Percentiles rank a stretch among this genome's conserved stretches.
Conservation (phyloP, 2,113 vertebrate genomes). For the Tringa solitaria region DNA sequence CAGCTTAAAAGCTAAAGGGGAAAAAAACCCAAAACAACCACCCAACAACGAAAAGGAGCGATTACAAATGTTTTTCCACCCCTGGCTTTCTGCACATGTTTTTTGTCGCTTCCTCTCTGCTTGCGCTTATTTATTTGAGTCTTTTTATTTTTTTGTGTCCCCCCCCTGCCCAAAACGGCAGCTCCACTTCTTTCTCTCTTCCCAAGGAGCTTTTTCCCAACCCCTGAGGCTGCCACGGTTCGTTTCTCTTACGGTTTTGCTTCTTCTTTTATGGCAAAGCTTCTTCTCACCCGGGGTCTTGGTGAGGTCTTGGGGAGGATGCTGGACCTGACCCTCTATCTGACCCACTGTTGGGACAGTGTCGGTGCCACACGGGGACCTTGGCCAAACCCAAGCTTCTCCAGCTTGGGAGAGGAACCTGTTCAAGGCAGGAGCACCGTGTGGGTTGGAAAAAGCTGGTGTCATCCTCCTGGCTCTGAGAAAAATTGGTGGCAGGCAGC, state of each 20-base stretch:
- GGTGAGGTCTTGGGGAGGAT: fast-evolving
- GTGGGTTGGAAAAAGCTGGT: neutral
- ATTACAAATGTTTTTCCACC: fast-evolving
- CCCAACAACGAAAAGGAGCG: neutral
- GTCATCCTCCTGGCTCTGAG: neutral
- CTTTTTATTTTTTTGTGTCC: too few relatives aligned
- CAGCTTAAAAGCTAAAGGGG: neutral
- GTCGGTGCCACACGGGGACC: fast-evolving
- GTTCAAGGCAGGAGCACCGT: neutral
- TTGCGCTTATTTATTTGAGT: neutral
- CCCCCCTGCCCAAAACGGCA: neutral
- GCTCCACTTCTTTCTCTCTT: neutral
- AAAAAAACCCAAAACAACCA: too few relatives aligned
- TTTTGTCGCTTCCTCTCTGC: neutral
- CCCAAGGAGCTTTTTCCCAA: neutral
- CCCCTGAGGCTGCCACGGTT: neutral
- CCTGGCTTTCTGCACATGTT: neutral
- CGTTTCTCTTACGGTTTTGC: neutral
- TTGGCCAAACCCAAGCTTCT: neutral
- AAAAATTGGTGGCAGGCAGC: neutral
- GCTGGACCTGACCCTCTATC: neutral
- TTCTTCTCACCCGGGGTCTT: neutral
- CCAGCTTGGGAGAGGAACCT: neutral
- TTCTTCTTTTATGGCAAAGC: fast-evolving
- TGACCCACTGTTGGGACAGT: neutral